A percentile compares a stretch with the other conserved stretches of the same genome.
These are phyloP conservation scores for Heteropelma amictum DNA, from an alignment of 2,888 invertebrate genomes.

Conservation along the genomic window DNA sequence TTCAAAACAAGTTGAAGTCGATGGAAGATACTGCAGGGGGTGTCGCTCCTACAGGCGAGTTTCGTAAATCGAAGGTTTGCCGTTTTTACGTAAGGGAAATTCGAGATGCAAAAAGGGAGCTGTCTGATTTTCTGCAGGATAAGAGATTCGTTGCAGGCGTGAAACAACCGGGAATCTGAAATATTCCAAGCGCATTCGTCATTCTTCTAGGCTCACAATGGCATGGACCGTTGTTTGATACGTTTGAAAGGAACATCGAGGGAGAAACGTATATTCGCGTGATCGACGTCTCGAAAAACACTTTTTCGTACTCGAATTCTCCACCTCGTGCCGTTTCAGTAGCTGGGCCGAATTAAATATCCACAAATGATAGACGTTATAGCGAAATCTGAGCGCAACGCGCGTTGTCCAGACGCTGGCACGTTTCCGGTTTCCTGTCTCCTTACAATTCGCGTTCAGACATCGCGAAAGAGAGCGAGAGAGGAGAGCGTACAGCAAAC, in stretches of 20 bases:
- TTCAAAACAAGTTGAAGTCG: no score
- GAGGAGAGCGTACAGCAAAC: conserved; percentile 27
- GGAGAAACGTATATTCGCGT: conserved; percentile 19
- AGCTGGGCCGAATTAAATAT: not conserved
- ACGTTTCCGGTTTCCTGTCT: conserved; percentile 75
- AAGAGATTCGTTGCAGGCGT: not conserved
- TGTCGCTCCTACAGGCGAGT: no score
- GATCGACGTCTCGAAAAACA: conserved; percentile 66
- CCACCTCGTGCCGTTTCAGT: conserved; percentile 12
- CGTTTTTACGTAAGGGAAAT: not conserved
- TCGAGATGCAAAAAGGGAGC: not conserved
- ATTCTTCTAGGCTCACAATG: no score
- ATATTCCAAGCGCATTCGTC: no score
- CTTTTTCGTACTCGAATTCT: conserved; percentile 42
- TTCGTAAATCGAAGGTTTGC: no score
- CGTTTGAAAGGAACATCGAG: conserved; percentile 9
- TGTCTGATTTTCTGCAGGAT: not conserved
- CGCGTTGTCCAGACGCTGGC: conserved; percentile 71
- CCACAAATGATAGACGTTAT: not conserved
- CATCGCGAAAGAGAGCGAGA: conserved; percentile 59
- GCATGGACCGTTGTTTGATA: not conserved
- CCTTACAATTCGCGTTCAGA: conserved; percentile 75
- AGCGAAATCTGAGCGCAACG: conserved; percentile 44
- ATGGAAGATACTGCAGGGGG: no score
- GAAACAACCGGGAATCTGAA: not conserved